phyloP scores from a whole-genome alignment of 2,888 invertebrate genomes.

The Ypsolopha scabrella region DNA sequence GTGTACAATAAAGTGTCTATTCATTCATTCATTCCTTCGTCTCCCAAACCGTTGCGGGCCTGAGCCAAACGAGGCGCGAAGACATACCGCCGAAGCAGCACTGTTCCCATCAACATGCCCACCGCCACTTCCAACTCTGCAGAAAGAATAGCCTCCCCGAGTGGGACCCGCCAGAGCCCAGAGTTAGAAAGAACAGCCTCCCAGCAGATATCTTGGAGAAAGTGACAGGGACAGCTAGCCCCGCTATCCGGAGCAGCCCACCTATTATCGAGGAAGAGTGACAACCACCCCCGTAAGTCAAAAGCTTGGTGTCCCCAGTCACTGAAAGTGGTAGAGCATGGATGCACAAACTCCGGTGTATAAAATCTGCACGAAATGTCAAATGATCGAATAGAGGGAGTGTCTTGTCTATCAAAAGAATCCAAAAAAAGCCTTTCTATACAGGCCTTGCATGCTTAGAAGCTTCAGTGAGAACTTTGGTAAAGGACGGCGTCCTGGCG shows the following conservation, averaged over 20 bases:
- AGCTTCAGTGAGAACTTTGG: constrained; percentile 30
- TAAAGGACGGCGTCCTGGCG: constrained; percentile 20
- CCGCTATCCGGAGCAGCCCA: constrained; percentile 22
- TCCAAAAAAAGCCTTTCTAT: constrained; percentile 1
- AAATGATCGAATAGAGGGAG: neutral
- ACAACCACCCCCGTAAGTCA: constrained; percentile 59
- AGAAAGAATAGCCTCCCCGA: constrained; percentile 64
- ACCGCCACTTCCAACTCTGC: constrained; percentile 46
- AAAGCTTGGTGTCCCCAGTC: constrained; percentile 53
- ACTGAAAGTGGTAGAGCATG: constrained; percentile 52
- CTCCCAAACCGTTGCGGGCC: constrained; percentile 67
- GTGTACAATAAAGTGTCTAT: too few relatives aligned
- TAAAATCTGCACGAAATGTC: constrained; percentile 6
- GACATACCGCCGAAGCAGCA: constrained; percentile 55
- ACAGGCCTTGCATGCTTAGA: constrained; percentile 58
- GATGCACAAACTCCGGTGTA: constrained; percentile 39
- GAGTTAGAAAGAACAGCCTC: constrained; percentile 57
- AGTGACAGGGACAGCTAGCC: constrained; percentile 23
- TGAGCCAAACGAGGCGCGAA: constrained; percentile 52
- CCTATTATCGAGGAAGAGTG: constrained; percentile 43
- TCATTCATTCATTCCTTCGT: too few relatives aligned
- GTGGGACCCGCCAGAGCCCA: constrained; percentile 58
- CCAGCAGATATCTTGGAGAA: constrained; percentile 52
- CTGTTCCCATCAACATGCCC: constrained; percentile 60
- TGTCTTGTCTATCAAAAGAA: neutral